phyloP scores from a whole-genome alignment of 1,140 invertebrate species.

The Bilobella aurantiaca region DNA sequence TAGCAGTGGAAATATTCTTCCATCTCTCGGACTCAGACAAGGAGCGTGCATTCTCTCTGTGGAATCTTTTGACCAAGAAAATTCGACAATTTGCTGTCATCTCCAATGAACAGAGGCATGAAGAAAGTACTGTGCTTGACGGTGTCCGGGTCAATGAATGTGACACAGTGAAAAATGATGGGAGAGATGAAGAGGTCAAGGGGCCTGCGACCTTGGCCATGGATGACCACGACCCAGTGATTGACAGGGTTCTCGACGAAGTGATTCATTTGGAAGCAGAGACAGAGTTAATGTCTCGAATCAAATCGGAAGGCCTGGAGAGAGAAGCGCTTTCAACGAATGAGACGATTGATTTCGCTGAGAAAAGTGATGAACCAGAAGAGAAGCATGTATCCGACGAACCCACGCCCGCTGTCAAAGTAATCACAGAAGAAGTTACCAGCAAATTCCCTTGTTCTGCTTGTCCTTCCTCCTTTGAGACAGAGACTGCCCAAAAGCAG shows the following conservation, averaged over 20 bases:
- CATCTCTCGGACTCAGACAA: neutral
- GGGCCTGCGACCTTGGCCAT: neutral
- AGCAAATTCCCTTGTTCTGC: neutral
- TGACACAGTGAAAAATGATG: no score
- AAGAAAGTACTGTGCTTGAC: no score
- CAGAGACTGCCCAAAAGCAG: neutral
- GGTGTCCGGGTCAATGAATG: no score
- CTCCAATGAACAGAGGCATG: no score
- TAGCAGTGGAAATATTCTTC: neutral
- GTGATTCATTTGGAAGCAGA: neutral
- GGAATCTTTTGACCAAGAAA: neutral
- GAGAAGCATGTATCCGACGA: neutral
- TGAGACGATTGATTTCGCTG: neutral
- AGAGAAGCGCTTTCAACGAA: neutral
- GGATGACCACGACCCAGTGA: neutral
- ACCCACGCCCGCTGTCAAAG: neutral
- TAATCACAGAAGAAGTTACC: neutral
- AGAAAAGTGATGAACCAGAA: no score
- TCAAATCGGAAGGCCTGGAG: no score
- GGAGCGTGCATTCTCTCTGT: neutral
- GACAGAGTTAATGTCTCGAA: no score
- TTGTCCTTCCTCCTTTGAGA: neutral
- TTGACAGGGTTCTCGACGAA: neutral
- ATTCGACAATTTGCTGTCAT: neutral
- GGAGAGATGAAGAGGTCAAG: neutral